Base-by-base conservation (phyloP, 2,888 invertebrate genomes). In the Pimpla rufipes region DNA sequence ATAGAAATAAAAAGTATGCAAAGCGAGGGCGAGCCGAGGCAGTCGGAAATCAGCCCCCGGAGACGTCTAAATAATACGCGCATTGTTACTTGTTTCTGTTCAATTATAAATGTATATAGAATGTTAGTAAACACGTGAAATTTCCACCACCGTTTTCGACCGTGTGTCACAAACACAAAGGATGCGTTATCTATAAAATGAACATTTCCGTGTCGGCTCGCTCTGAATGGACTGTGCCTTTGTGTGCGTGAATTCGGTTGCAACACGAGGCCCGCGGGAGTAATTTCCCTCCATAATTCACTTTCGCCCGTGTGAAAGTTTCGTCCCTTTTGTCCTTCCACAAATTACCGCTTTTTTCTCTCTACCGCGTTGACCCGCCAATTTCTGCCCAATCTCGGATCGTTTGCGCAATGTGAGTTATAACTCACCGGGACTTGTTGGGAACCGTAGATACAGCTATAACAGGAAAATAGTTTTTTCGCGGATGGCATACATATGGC, bases 271-370 rank as follows among this genome's bases (percentile, higher is more conserved):
- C 87, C 71, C 84, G 59, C 57, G 88, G 87, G 87, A 86, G 88
- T 87, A 86, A 90, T 90, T 90, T 87, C 87, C 85, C 84, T 64
- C 85, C 82, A 89, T 89, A 90, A 88, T 89, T 89, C 88, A 87
- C 85, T 85, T 82, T 79, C 82, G 64, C 55, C 52, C 68, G 68
- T 75, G 81, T 71, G 62, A 52, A 40, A 29, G 55, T 62, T 40
- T 62, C 16, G 37, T 62, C 62, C 18, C 16, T 16, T 18, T 40
- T 7, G 59, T n/a, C 37, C 37, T 62, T 18, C 16, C 16, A 18
- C 16, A 16, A 35, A 59, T 40, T 21, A 74, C 40, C 67, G 18
- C 35, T 76, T 83, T 83, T 74, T 83, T 57, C 66, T 40, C 35
- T 59, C 29, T 29, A 29, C 29, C 29, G n/a, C n/a, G 29, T 29